Percentiles rank a stretch among this genome's conserved stretches.
Conservation (phyloP, 2,888 invertebrate genomes). For the Melieria omissa region DNA sequence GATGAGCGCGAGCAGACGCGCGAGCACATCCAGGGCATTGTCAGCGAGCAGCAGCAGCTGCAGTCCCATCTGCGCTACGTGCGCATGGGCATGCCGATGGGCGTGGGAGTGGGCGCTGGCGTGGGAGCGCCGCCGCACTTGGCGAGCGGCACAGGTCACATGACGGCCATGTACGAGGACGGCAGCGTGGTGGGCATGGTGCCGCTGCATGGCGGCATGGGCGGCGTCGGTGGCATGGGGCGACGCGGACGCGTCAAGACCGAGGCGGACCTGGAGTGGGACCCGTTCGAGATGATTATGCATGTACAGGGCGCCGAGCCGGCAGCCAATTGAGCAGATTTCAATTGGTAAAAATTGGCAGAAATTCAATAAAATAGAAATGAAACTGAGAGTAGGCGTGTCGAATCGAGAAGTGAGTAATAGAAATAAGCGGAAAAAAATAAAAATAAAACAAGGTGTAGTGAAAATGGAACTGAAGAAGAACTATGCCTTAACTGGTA, state of each 20-base stretch:
- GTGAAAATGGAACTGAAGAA: too few species aligned
- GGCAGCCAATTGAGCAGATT: conserved; percentile 53
- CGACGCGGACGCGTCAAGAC: conserved; percentile 56
- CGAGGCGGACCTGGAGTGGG: conserved; percentile 60
- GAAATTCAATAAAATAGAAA: too few species aligned
- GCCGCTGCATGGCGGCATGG: conserved; percentile 22
- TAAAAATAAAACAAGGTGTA: too few species aligned
- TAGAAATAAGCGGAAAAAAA: too few species aligned
- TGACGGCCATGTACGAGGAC: conserved; percentile 37
- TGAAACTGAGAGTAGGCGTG: too few species aligned
- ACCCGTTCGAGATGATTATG: conserved; percentile 63
- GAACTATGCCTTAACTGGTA: too few species aligned
- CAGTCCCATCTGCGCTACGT: conserved; percentile 48
- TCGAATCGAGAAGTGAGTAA: too few species aligned
- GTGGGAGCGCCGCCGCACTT: conserved; percentile 11
- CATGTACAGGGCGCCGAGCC: conserved; percentile 60
- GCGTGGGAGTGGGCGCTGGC: conserved; percentile 1
- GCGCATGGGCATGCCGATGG: conserved; percentile 40
- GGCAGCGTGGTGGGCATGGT: conserved; percentile 31
- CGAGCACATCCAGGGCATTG: conserved; percentile 62
- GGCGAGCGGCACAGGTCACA: conserved; percentile 26
- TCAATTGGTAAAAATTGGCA: too few species aligned
- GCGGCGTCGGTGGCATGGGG: conserved; percentile 33
- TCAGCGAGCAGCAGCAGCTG: conserved; percentile 61
- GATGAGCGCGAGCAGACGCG: conserved; percentile 62